A percentile compares a stretch with the other conserved stretches of the same genome.
phyloP scores from a whole-genome alignment of 1,140 invertebrate species.

The Papilio glaucus region DNA sequence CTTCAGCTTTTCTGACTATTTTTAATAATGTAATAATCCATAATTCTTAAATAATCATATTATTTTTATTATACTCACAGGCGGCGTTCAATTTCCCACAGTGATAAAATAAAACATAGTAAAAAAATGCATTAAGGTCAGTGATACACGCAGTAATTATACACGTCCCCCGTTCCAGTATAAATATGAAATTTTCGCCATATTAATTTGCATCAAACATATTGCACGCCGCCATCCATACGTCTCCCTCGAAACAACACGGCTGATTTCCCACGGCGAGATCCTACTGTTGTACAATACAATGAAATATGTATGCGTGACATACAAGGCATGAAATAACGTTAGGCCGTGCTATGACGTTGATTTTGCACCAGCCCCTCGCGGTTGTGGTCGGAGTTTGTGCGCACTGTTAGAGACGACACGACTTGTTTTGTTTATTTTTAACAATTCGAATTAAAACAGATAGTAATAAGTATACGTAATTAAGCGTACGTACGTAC shows the following conservation, averaged over 20 bases:
- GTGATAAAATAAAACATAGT: neutral
- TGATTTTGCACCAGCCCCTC: slow-evolving; percentile 53
- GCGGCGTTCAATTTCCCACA: neutral
- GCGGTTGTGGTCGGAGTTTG: slow-evolving; percentile 35
- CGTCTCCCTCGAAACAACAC: slow-evolving; percentile 49
- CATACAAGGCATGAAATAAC: slow-evolving; percentile 71
- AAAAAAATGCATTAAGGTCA: slow-evolving; percentile 13
- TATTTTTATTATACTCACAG: neutral
- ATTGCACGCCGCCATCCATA: slow-evolving; percentile 33
- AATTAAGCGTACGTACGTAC: too few relatives aligned
- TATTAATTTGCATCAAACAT: slow-evolving; percentile 49
- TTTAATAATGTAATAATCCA: too few relatives aligned
- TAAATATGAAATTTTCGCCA: slow-evolving; percentile 34
- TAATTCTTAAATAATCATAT: too few relatives aligned
- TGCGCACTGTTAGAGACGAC: slow-evolving; percentile 39
- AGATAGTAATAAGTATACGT: too few relatives aligned
- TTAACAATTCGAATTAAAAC: too few relatives aligned
- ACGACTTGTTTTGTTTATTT: slow-evolving; percentile 30
- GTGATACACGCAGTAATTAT: slow-evolving; percentile 25
- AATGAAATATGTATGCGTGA: slow-evolving; percentile 77
- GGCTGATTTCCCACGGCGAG: slow-evolving; percentile 74
- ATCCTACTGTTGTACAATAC: slow-evolving; percentile 64
- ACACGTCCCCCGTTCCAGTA: neutral
- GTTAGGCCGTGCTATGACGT: slow-evolving; percentile 56
- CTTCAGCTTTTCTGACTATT: too few relatives aligned